Conservation (phyloP, 2,888 invertebrate genomes). For the Trissonchulus sp. region DNA sequence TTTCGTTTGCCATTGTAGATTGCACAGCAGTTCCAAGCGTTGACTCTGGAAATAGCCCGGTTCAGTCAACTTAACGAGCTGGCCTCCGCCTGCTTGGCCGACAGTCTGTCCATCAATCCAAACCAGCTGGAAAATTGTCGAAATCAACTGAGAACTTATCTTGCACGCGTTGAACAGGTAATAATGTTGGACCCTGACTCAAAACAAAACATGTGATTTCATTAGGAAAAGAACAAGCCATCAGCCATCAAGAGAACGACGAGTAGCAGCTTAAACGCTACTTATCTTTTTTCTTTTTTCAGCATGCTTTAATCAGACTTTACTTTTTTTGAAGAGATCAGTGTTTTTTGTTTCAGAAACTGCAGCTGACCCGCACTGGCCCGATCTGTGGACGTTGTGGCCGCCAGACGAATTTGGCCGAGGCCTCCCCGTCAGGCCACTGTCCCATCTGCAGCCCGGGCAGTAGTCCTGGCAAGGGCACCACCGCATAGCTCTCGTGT, state of each 20-base stretch:
- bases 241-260: too few relatives aligned
- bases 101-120: neutral
- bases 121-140: neutral
- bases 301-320: too few relatives aligned
- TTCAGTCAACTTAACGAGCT: neutral
- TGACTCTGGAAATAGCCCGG: neutral
- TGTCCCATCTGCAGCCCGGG: slow-evolving; percentile 22
- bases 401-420: slow-evolving; percentile 17
- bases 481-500: neutral
- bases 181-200: too few relatives aligned
- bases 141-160: neutral
- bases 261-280: too few relatives aligned
- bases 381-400: slow-evolving; percentile 31
- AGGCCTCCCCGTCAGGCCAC: neutral
- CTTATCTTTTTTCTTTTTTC: too few relatives aligned
- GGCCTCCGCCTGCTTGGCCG: neutral
- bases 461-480: slow-evolving; percentile 9
- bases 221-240: too few relatives aligned
- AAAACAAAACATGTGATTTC: too few relatives aligned
- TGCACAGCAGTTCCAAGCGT: neutral
- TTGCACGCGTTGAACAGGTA: neutral
- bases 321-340: too few relatives aligned
- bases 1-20: neutral
- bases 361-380: slow-evolving; percentile 4
- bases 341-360: slow-evolving; percentile 15